Conservation (phyloP, 2,797 vertebrate genomes). For the Chrysocyon brachyurus region DNA sequence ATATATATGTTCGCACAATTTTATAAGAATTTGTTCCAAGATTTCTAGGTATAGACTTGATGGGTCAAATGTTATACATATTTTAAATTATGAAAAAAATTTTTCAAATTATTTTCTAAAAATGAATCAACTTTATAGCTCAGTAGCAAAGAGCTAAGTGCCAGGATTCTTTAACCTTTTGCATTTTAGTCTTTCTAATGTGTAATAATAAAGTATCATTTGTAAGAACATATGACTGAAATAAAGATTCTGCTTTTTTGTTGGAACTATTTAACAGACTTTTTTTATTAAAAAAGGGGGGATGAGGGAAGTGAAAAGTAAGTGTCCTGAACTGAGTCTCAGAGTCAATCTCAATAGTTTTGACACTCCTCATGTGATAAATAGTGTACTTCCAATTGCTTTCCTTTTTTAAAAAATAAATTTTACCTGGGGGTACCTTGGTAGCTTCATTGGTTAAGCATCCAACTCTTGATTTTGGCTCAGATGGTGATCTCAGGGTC, state of each 20-base stretch:
- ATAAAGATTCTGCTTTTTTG: not conserved
- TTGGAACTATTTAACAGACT: not conserved
- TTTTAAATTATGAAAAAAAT: not conserved
- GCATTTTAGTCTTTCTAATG: not conserved
- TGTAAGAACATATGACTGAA: not conserved
- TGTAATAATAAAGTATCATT: not conserved
- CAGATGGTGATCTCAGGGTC: not conserved
- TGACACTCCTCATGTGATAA: not conserved
- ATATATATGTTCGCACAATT: not conserved
- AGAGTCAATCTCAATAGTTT: not conserved
- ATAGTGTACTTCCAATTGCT: not conserved
- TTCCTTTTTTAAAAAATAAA: not conserved
- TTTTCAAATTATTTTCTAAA: not conserved
- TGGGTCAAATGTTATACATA: not conserved
- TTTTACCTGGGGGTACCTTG: not conserved
- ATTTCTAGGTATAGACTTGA: not conserved
- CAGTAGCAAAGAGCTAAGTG: not conserved
- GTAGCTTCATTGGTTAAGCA: not conserved
- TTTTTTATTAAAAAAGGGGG: not conserved
- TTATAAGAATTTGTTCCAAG: not conserved
- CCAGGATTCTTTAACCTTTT: not conserved
- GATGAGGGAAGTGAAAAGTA: not conserved
- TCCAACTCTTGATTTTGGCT: not conserved
- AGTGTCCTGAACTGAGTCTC: not conserved
- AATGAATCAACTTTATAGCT: not conserved